phyloP scores from a whole-genome alignment of 2,888 invertebrate species.

The Melipona bicolor region DNA sequence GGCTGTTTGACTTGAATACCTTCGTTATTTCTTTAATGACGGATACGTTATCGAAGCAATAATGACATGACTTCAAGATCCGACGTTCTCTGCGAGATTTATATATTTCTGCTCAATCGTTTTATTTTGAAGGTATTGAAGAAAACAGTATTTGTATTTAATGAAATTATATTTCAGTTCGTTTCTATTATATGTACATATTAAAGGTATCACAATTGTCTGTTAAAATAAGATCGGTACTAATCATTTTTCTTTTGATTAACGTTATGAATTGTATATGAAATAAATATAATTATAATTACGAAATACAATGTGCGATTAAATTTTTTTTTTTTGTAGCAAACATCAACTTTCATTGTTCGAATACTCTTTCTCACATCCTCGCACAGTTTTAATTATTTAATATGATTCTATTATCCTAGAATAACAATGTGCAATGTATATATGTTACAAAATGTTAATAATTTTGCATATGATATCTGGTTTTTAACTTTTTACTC shows the following conservation, averaged over 20 bases:
- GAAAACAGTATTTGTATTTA: not conserved
- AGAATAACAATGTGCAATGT: not conserved
- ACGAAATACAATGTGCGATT: not conserved
- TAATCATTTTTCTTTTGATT: slow-evolving; percentile 31
- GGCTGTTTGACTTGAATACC: not conserved
- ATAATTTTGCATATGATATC: not conserved
- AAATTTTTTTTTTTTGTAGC: no score
- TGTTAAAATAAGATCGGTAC: slow-evolving; percentile 21
- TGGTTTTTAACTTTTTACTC: not conserved
- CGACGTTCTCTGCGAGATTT: not conserved
- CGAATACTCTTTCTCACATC: not conserved
- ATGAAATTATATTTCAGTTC: not conserved
- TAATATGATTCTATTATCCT: not conserved
- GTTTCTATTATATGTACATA: not conserved
- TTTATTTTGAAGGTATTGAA: not conserved
- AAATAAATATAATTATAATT: slow-evolving; percentile 31
- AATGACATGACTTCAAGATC: not conserved
- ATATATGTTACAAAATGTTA: not conserved
- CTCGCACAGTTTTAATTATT: not conserved
- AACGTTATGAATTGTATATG: slow-evolving; percentile 18
- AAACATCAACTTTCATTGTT: not conserved
- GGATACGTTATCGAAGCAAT: not conserved
- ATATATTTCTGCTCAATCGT: not conserved
- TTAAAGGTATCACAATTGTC: slow-evolving; percentile 4
- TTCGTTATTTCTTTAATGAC: slow-evolving; percentile 5